These are phyloP conservation scores for Poeciliopsis retropinna DNA, from an alignment of 2,113 vertebrate genomes.

Conservation along the genomic window DNA sequence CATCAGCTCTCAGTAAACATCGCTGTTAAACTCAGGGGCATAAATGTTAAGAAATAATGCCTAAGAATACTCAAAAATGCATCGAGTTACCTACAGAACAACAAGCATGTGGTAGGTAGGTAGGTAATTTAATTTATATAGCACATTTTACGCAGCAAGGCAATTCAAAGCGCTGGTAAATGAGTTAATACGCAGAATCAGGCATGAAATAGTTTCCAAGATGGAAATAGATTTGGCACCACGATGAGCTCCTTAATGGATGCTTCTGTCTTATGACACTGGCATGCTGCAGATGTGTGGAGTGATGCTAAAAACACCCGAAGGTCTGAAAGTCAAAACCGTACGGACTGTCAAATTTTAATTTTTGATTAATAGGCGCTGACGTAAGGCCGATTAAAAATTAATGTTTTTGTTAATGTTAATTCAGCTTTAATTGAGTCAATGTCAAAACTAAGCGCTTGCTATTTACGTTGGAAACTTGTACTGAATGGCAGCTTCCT, in stretches of 20 bases:
- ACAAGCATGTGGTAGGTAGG: not conserved
- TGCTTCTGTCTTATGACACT: not conserved
- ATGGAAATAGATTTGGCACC: slow-evolving; percentile 30
- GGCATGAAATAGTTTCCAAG: not conserved
- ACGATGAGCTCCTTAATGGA: slow-evolving; percentile 2
- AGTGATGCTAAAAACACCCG: not conserved
- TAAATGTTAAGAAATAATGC: slow-evolving; percentile 9
- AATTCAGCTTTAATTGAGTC: not conserved
- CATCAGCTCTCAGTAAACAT: slow-evolving; percentile 34
- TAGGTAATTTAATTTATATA: too few relatives aligned
- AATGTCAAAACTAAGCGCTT: not conserved
- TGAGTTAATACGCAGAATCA: not conserved
- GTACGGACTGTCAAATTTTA: not conserved
- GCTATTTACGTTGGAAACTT: not conserved
- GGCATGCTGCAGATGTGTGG: not conserved
- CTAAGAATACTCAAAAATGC: slow-evolving; percentile 5
- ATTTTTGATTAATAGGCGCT: not conserved
- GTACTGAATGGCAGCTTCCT: not conserved
- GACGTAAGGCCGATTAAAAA: too few relatives aligned
- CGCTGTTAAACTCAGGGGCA: slow-evolving; percentile 26
- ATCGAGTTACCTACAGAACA: slow-evolving; percentile 3
- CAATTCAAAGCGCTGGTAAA: not conserved
- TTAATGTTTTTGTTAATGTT: not conserved
- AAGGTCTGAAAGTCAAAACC: not conserved
- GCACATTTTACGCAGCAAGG: too few relatives aligned